Evolutionary conservation across 2,113 vertebrate species (phyloP).

Genomic region (Trogon surrucura): DNA sequence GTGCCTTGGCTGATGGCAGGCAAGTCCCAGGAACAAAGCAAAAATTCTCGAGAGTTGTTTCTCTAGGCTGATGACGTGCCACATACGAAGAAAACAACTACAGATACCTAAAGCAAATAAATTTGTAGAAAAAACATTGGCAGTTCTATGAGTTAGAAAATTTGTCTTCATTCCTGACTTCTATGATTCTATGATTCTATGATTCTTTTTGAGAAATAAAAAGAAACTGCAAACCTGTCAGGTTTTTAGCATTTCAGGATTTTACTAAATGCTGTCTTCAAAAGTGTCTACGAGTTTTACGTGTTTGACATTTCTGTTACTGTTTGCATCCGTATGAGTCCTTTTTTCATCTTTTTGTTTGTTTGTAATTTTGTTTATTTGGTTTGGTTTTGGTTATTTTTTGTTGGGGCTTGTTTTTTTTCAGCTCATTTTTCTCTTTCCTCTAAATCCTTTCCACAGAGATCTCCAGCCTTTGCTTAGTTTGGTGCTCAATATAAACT

Average conservation of each 20-base stretch:
- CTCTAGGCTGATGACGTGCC: background rate
- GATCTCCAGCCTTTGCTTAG: background rate
- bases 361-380: background rate
- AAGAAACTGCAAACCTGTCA: background rate
- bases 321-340: background rate
- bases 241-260: background rate
- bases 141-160: background rate
- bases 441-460: background rate
- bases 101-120: background rate
- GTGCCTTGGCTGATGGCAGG: background rate
- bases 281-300: background rate
- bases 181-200: no score
- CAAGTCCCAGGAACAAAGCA: background rate
- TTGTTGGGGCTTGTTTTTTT: rapidly evolving
- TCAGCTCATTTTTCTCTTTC: background rate
- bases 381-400: background rate
- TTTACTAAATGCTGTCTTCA: background rate
- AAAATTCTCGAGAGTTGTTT: background rate
- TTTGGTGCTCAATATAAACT: background rate
- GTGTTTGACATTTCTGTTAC: rapidly evolving
- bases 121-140: background rate
- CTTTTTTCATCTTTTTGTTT: background rate
- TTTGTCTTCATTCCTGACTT: background rate
- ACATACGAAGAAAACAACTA: background rate
- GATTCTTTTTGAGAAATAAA: background rate